These are phyloP conservation scores for Frieseomelitta varia DNA, from an alignment of 1,140 invertebrate genomes.

Conservation along the genomic window DNA sequence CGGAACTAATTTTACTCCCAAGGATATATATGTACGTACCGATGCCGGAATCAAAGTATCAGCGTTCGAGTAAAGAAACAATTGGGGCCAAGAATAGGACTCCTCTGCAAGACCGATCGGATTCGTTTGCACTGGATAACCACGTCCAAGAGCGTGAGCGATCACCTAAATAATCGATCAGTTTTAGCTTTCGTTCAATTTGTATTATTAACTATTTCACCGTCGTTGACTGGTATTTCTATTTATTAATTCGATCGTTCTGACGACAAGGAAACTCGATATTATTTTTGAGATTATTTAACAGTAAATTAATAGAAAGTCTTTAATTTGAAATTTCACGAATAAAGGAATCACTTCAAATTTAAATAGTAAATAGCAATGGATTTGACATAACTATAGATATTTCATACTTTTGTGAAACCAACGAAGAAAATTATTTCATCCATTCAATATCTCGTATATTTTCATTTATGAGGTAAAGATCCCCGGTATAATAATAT, in stretches of 20 bases:
- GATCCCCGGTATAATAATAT: background rate
- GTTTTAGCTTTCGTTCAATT: constrained; percentile 62
- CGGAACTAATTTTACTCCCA: too few relatives aligned
- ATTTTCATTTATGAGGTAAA: background rate
- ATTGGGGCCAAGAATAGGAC: constrained; percentile 84
- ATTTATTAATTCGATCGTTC: background rate
- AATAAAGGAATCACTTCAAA: background rate
- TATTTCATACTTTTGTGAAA: background rate
- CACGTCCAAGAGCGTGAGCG: constrained; percentile 64
- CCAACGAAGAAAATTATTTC: background rate
- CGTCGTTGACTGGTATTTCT: background rate
- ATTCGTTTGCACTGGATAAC: constrained; percentile 67
- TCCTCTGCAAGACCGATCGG: constrained; percentile 79
- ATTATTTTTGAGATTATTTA: background rate
- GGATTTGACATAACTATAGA: background rate
- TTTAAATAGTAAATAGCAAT: background rate
- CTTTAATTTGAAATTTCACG: background rate
- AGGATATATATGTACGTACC: constrained; percentile 70
- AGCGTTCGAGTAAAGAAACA: constrained; percentile 89
- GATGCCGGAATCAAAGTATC: constrained; percentile 85
- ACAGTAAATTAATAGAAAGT: background rate
- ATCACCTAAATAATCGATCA: constrained; percentile 69
- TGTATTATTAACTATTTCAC: background rate
- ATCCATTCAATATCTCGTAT: too few relatives aligned
- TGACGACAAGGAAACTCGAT: background rate